phyloP scores from a whole-genome alignment of 2,113 vertebrate species.

The Pantherophis guttatus region DNA sequence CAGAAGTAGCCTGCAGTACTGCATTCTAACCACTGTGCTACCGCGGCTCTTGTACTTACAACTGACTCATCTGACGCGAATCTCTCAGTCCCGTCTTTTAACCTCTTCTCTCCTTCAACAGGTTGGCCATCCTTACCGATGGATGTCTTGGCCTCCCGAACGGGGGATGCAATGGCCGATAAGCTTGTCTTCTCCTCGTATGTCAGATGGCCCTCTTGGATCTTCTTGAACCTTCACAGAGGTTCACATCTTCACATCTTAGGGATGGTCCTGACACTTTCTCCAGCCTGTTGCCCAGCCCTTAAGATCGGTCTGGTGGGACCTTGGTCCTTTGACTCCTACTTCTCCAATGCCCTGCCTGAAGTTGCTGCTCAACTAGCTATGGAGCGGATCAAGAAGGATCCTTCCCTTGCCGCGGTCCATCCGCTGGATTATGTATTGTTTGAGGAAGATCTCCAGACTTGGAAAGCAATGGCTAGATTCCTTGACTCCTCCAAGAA shows the following conservation, averaged over 20 bases:
- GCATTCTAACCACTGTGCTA: no score
- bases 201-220: conserved; percentile 42
- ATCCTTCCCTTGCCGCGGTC: conserved; percentile 72
- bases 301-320: conserved; percentile 87
- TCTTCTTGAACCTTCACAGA: conserved; percentile 41
- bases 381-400: conserved; percentile 75
- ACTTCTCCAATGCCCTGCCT: conserved; percentile 81
- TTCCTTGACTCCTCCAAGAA: conserved; percentile 74
- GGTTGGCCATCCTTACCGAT: conserved; percentile 29
- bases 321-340: conserved; percentile 84
- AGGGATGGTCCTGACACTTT: conserved; percentile 68
- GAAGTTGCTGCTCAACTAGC: conserved; percentile 78
- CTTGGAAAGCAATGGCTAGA: conserved; percentile 75
- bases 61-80: no score
- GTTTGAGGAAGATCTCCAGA: conserved; percentile 83
- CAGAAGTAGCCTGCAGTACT: no score
- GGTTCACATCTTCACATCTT: no score
- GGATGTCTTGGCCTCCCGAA: conserved; percentile 34
- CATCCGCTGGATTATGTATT: conserved; percentile 78
- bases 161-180: conserved; percentile 74
- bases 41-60: no score
- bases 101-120: conserved; percentile 36
- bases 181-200: conserved; percentile 57
- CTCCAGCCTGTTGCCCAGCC: conserved; percentile 66
- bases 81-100: background rate